These are phyloP conservation scores for Gymnocheta viridis DNA, from an alignment of 2,888 invertebrate genomes.

Conservation along the genomic window DNA sequence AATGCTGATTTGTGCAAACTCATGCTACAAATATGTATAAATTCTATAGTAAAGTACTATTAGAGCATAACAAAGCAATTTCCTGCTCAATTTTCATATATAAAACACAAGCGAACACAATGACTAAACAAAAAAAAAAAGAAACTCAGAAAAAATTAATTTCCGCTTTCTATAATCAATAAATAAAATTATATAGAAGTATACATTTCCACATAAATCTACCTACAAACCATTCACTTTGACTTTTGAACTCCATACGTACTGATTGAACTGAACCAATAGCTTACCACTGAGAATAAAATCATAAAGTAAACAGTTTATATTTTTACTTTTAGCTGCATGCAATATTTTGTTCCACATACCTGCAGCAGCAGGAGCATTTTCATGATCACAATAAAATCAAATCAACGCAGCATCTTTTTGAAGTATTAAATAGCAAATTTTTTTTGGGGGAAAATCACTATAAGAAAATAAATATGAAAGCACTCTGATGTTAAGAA, in stretches of 20 bases:
- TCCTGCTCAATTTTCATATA: neutral
- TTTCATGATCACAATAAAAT: slow-evolving; percentile 65
- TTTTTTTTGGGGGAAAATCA: neutral
- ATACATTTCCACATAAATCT: neutral
- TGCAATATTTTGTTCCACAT: slow-evolving; percentile 39
- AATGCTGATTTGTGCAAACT: slow-evolving; percentile 24
- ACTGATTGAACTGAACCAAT: slow-evolving; percentile 55
- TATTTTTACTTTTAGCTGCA: slow-evolving; percentile 19
- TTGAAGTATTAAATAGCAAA: slow-evolving; percentile 31
- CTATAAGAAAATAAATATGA: slow-evolving; percentile 39
- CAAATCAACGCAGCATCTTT: slow-evolving; percentile 61
- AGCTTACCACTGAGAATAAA: slow-evolving; percentile 37
- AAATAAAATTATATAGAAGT: neutral
- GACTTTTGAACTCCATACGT: slow-evolving; percentile 52
- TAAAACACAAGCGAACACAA: neutral
- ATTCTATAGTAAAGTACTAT: neutral
- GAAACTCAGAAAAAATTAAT: slow-evolving; percentile 44
- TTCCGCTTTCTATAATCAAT: slow-evolving; percentile 42
- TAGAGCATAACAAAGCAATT: slow-evolving; percentile 32
- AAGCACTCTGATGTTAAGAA: slow-evolving; percentile 55
- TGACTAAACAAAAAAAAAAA: slow-evolving; percentile 4
- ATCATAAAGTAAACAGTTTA: slow-evolving; percentile 20
- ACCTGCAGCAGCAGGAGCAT: slow-evolving; percentile 68
- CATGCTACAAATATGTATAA: neutral
- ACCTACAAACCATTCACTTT: slow-evolving; percentile 55